These are phyloP conservation scores for Clepsis dumicolana DNA, from an alignment of 2,888 invertebrate genomes.

Conservation along the genomic window DNA sequence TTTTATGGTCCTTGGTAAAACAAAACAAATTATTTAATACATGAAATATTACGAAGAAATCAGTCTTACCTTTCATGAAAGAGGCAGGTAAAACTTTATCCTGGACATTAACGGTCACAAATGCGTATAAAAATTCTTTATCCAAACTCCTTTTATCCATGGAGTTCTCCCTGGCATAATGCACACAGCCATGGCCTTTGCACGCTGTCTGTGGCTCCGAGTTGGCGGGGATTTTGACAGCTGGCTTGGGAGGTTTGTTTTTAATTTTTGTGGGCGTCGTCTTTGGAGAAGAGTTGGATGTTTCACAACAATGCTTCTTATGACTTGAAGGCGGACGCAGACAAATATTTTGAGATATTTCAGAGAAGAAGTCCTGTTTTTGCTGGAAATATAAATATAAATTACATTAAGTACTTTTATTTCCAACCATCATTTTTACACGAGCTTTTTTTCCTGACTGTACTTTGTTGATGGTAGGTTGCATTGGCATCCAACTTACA, in stretches of 20 bases:
- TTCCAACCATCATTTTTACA: too few relatives aligned
- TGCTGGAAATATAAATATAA: conserved; percentile 61
- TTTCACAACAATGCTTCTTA: conserved; percentile 63
- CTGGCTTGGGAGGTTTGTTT: conserved; percentile 36
- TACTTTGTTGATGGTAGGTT: too few relatives aligned
- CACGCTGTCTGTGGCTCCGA: conserved; percentile 19
- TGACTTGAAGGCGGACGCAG: conserved; percentile 52
- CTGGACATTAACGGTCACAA: conserved; percentile 74
- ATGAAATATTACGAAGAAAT: too few relatives aligned
- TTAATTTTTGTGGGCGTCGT: conserved; percentile 45
- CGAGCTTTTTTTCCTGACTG: too few relatives aligned
- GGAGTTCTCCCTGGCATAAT: conserved; percentile 55
- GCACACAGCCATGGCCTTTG: conserved; percentile 4
- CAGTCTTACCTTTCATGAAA: conserved; percentile 71
- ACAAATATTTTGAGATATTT: conserved; percentile 64
- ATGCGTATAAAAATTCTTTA: conserved; percentile 75
- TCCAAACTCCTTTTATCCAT: conserved; percentile 51
- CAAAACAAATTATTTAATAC: too few relatives aligned
- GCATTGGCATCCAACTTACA: too few relatives aligned
- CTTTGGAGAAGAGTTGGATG: conserved; percentile 52
- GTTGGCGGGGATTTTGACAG: neutral
- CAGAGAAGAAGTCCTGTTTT: conserved; percentile 75
- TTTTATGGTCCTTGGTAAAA: too few relatives aligned
- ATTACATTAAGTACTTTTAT: too few relatives aligned
- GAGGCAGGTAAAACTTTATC: conserved; percentile 71